Conservation (phyloP, 1,140 invertebrate genomes). For the Drosophila rhopaloa region DNA sequence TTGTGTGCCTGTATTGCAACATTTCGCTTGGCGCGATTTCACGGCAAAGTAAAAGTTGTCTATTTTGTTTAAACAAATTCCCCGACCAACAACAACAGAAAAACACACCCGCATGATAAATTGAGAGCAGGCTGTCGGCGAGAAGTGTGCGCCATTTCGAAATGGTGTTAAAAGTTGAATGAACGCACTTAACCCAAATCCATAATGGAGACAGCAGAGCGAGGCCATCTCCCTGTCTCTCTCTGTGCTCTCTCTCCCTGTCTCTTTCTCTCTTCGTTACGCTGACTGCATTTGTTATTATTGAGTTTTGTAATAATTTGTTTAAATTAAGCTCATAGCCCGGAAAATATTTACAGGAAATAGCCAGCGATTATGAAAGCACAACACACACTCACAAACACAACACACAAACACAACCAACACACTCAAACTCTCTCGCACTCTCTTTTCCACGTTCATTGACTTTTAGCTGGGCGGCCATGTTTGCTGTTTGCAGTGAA, state of each 20-base stretch:
- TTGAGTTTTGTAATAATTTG: constrained; percentile 81
- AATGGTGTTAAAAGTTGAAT: constrained; percentile 84
- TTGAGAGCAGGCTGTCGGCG: constrained; percentile 52
- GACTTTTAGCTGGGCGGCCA: constrained; percentile 60
- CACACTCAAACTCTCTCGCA: constrained; percentile 28
- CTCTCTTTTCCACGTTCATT: constrained; percentile 65
- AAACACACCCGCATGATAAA: constrained; percentile 75
- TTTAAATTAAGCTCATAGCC: constrained; percentile 72
- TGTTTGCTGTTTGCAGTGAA: constrained; percentile 55
- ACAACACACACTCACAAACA: constrained; percentile 17
- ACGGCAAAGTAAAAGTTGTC: constrained; percentile 81
- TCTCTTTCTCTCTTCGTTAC: constrained; percentile 2
- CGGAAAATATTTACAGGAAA: constrained; percentile 74
- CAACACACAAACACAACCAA: constrained; percentile 8
- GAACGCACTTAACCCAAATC: constrained; percentile 84
- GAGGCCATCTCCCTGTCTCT: constrained; percentile 25
- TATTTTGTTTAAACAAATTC: constrained; percentile 80
- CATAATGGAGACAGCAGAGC: constrained; percentile 58
- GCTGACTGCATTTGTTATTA: constrained; percentile 48
- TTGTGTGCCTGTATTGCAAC: constrained; percentile 57
- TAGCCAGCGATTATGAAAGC: constrained; percentile 74
- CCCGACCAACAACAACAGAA: neutral
- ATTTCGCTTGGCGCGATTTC: constrained; percentile 66
- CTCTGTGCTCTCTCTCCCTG: neutral
- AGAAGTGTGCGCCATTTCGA: constrained; percentile 72